Percentiles rank a stretch among this genome's conserved stretches.
Conservation (phyloP, 2,113 vertebrate genomes). For the Otis tarda region DNA sequence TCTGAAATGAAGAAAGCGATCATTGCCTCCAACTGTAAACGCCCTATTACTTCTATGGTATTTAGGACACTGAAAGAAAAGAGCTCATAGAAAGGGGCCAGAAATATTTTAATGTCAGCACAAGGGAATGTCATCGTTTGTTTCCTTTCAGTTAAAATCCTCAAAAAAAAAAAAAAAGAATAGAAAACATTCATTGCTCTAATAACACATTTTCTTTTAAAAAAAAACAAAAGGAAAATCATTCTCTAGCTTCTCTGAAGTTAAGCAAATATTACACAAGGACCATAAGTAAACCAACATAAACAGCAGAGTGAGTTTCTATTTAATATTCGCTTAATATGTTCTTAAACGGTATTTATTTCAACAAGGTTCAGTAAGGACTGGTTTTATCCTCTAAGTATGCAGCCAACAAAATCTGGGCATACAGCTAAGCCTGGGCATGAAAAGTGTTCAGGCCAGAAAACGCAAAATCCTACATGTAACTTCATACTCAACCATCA, state of each 20-base stretch:
- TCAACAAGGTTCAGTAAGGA: neutral
- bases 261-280: neutral
- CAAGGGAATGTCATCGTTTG: conserved; percentile 8
- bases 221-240: neutral
- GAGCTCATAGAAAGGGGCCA: conserved; percentile 1
- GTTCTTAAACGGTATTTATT: neutral
- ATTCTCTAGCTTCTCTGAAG: neutral
- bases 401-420: neutral
- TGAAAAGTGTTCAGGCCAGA: neutral
- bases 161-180: neutral
- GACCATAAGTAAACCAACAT: neutral
- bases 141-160: neutral
- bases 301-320: neutral
- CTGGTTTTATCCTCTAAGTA: neutral
- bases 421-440: neutral
- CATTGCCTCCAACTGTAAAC: conserved; percentile 40
- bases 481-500: neutral
- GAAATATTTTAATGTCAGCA: conserved; percentile 34
- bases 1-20: conserved; percentile 16
- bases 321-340: neutral
- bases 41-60: conserved; percentile 46
- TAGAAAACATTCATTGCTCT: neutral
- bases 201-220: neutral
- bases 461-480: neutral
- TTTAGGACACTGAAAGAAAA: conserved; percentile 57